These are phyloP conservation scores for Plebejus argus DNA, from an alignment of 2,888 invertebrate genomes.

Conservation along the genomic window DNA sequence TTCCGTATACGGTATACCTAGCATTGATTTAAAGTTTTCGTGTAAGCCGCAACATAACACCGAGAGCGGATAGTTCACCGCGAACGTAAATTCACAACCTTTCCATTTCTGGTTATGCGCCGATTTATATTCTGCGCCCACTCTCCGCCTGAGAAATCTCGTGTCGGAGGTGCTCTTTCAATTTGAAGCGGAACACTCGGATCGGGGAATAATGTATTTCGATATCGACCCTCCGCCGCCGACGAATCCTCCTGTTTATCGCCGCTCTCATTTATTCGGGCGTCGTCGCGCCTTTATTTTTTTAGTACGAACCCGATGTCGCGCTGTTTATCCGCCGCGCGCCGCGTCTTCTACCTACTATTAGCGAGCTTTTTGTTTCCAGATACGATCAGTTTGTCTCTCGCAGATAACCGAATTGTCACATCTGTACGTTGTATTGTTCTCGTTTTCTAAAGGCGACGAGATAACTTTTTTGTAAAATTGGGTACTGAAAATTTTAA, in stretches of 20 bases:
- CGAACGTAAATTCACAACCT: conserved; percentile 75
- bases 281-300: conserved; percentile 79
- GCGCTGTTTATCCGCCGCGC: conserved; percentile 71
- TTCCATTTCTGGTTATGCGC: conserved; percentile 79
- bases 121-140: conserved; percentile 81
- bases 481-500: conserved; percentile 8
- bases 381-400: conserved; percentile 67
- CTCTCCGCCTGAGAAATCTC: conserved; percentile 80
- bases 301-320: conserved; percentile 73
- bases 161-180: conserved; percentile 81
- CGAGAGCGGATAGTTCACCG: conserved; percentile 60
- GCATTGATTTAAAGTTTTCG: conserved; percentile 31
- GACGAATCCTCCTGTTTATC: conserved; percentile 80
- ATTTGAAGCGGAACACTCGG: conserved; percentile 81
- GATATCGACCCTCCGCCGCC: conserved; percentile 77
- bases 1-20: conserved; percentile 21
- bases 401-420: conserved; percentile 72
- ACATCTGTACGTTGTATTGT: conserved; percentile 53
- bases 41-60: conserved; percentile 40
- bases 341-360: conserved; percentile 52
- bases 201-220: conserved; percentile 81
- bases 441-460: conserved; percentile 18
- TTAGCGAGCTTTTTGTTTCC: conserved; percentile 74
- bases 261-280: conserved; percentile 79
- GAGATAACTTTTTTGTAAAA: conserved; percentile 21